Evolutionary conservation across 2,113 vertebrate genomes (phyloP), one percentile per base, ranked within the genome.

Genomic region (Cyprinodon variegatus): DNA sequence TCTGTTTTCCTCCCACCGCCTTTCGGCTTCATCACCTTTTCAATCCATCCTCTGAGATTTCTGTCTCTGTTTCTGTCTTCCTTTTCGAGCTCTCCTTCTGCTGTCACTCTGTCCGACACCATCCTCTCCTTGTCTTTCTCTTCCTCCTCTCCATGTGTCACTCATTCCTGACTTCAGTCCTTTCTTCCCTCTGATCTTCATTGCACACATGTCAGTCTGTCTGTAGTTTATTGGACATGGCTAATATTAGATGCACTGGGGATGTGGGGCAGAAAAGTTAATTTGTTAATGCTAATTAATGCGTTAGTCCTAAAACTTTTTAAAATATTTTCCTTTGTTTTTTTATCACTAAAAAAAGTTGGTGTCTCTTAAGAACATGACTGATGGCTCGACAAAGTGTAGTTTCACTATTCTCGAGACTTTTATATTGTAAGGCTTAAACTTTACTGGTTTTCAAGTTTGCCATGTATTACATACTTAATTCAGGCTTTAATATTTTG

Each of bases 101-200:
- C 50, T 37, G 38, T 73, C 70, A 63, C 17, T 70, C 73, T 46
- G 40, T 48, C 57, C 65, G 41, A 67, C 71, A 61, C 20, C 11
- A 5, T 17, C 4, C 64, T 5, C 60, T 48, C 40, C 12, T 61
- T 37, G 11, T 67, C 69, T 39, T 65, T 68, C 17, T 50, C 48
- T 5, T 53, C 17, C 50, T 57, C 65, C 62, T 68, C 65, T 73
- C 48, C 62, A 81, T 38, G 43, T 69, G 80, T 71, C 84, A 80
- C 61, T 74, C 70, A 68, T 29, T 46, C 43, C 65, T 20, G 37
- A 40, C 68, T 37, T 43, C 39, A 43, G 38, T 61, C 43, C 40
- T 61, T 22, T 57, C 59, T 37, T 20, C 9, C 46, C 57, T 65
- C 38, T 37, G 53, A 63, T 73, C 45, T 73, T 38, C 11, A 36